These are phyloP conservation scores for Rallus limicola DNA, from an alignment of 2,113 vertebrate genomes.

Conservation along the genomic window DNA sequence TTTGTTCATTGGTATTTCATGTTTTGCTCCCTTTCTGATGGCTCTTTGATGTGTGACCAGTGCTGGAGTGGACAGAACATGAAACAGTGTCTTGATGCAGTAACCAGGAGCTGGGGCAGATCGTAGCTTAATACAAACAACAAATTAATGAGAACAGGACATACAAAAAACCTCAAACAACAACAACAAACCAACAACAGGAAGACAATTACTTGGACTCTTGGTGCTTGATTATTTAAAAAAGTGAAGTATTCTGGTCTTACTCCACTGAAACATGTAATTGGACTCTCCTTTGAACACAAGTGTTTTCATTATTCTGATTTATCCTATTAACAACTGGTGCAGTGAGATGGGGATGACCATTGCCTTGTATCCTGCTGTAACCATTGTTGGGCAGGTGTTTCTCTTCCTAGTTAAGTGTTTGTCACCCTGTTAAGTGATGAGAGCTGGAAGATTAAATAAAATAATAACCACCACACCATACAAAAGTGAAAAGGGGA, in stretches of 20 bases:
- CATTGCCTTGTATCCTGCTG: neutral
- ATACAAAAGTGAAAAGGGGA: neutral
- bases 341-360: neutral
- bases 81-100: neutral
- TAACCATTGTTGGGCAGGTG: neutral
- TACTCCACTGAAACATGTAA: neutral
- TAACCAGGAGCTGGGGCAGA: neutral
- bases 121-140: neutral
- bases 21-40: neutral
- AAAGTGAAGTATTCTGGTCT: neutral
- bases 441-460: neutral
- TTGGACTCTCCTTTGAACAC: neutral
- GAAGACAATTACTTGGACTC: neutral
- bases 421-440: neutral
- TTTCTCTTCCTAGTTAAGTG: neutral
- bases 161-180: neutral
- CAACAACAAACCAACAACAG: too few relatives aligned
- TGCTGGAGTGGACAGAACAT: neutral
- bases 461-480: neutral
- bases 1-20: constrained; percentile 36
- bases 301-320: neutral
- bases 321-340: neutral
- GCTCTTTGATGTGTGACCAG: neutral
- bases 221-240: neutral
- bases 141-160: neutral